Evolutionary conservation across 2,113 vertebrate species (phyloP).

Genomic region (Bungarus multicinctus): DNA sequence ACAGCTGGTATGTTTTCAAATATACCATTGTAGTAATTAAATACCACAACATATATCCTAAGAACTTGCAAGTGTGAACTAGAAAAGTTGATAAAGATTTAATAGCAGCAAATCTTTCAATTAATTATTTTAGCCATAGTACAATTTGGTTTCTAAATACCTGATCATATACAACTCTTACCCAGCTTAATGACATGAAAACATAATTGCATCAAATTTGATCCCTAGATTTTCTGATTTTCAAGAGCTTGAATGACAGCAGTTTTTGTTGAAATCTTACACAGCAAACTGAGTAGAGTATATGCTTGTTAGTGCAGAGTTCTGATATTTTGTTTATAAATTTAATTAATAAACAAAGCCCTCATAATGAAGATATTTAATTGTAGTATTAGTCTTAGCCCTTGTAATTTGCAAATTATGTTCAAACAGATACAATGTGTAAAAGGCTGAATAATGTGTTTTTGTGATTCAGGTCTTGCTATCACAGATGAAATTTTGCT

Average conservation of each 20-base stretch:
- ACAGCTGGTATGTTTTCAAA: background rate
- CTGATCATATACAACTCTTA: background rate
- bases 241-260: background rate
- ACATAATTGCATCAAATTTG: background rate
- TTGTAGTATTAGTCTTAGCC: background rate
- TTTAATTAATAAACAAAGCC: background rate
- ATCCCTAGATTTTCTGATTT: background rate
- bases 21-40: background rate
- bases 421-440: background rate
- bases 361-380: background rate
- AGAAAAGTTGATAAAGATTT: background rate
- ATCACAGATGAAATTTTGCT: conserved; percentile 90
- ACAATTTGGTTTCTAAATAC: background rate
- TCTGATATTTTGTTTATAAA: background rate
- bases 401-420: background rate
- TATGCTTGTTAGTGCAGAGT: background rate
- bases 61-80: background rate
- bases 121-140: background rate
- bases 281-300: background rate
- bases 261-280: background rate
- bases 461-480: conserved; percentile 82
- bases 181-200: background rate
- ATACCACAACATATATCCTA: background rate
- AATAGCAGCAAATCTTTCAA: background rate
- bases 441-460: conserved; percentile 67